Evolutionary conservation across 2,888 invertebrate genomes (phyloP).

Genomic region (Bombyx huttoni): DNA sequence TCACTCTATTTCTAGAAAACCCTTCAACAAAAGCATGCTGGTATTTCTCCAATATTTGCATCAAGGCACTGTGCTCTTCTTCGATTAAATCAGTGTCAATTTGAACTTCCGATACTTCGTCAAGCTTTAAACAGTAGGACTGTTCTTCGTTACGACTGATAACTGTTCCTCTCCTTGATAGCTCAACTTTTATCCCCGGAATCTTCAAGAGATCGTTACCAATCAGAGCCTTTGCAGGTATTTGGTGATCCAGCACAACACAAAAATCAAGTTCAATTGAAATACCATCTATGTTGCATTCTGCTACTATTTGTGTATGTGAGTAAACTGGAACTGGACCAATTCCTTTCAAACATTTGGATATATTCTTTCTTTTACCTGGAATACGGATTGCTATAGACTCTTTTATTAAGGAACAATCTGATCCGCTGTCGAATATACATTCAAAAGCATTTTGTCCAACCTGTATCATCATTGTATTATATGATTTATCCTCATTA

Average conservation of each 20-base stretch:
- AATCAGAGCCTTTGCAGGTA: no score
- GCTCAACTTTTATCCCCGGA: no score
- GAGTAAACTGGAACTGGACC: slow-evolving; percentile 13
- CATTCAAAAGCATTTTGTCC: slow-evolving; percentile 5
- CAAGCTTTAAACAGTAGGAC: slow-evolving; percentile 1
- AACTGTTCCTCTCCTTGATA: no score
- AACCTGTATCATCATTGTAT: slow-evolving; percentile 6
- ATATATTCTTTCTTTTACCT: slow-evolving; percentile 7
- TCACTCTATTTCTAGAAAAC: slow-evolving; percentile 14
- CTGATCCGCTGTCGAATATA: slow-evolving; percentile 20
- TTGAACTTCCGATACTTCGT: slow-evolving; percentile 10
- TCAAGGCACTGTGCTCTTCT: slow-evolving; percentile 6
- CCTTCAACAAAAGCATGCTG: slow-evolving; percentile 14
- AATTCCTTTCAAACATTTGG: slow-evolving; percentile 12
- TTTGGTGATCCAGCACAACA: not conserved
- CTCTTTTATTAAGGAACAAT: slow-evolving; percentile 18
- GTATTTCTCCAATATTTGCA: slow-evolving; percentile 12
- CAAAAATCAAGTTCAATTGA: slow-evolving; percentile 13
- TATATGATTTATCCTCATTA: not conserved
- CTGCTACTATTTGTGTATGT: not conserved
- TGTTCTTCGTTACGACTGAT: no score
- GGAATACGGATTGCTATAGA: slow-evolving; percentile 14
- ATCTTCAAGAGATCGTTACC: no score
- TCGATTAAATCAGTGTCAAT: slow-evolving; percentile 9
- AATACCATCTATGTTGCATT: slow-evolving; percentile 10